Conservation (phyloP, 2,113 vertebrate species). For the Larimichthys crocea region DNA sequence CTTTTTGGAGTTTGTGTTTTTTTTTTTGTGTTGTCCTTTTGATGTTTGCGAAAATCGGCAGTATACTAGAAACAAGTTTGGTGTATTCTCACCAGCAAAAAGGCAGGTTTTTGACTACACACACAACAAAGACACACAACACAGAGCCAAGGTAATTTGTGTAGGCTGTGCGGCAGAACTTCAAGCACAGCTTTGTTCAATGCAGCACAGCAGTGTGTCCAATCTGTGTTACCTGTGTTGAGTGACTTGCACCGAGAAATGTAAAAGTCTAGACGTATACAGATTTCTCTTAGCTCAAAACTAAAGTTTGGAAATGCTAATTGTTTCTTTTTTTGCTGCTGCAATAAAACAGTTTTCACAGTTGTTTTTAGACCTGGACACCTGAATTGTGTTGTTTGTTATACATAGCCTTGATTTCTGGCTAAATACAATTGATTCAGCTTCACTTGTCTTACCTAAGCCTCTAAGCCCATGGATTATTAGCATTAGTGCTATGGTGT, state of each 20-base stretch:
- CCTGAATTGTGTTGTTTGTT: background rate
- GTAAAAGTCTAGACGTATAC: background rate
- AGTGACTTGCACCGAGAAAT: conserved; percentile 9
- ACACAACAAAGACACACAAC: background rate
- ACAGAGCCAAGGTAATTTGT: conserved; percentile 33
- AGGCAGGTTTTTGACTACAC: conserved; percentile 40
- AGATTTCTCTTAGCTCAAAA: conserved; percentile 7
- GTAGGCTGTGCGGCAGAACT: conserved; percentile 34
- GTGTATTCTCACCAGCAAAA: background rate
- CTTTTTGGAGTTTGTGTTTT: background rate
- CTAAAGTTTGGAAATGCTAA: conserved; percentile 13
- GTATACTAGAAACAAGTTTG: conserved; percentile 24
- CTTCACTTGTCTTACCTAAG: too few species aligned
- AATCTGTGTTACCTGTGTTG: background rate
- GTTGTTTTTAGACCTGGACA: background rate
- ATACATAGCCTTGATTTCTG: background rate
- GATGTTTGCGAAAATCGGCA: conserved; percentile 31
- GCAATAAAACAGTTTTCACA: background rate
- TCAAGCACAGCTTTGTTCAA: conserved; percentile 45
- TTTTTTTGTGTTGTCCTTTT: background rate
- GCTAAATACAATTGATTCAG: background rate
- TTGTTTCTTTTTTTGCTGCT: conserved; percentile 7
- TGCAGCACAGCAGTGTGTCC: conserved; percentile 1
- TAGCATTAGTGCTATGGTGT: background rate
- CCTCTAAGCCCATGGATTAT: background rate